Evolutionary conservation across 2,797 vertebrate species (phyloP).

Genomic region (Alfaro cultratus): DNA sequence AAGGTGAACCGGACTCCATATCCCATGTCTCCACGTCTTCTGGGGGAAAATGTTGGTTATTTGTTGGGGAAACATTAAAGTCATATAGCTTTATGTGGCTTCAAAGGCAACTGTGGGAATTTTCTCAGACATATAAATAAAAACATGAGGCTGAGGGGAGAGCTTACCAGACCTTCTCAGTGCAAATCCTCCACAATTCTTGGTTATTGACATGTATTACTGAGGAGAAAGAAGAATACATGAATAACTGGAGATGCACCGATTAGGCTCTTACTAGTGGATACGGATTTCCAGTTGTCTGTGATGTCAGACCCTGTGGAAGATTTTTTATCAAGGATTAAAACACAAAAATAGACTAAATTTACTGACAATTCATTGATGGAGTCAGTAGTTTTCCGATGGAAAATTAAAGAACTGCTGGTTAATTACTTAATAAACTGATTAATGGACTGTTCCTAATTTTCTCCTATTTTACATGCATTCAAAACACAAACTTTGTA

Average conservation of each 20-base stretch:
- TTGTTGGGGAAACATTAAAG: constrained; percentile 7
- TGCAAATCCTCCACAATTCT: constrained; percentile 4
- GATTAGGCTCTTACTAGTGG: background rate
- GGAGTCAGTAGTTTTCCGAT: background rate
- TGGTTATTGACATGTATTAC: background rate
- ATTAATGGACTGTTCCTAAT: background rate
- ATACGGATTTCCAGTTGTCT: background rate
- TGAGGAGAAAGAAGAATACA: background rate
- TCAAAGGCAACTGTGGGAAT: constrained; percentile 5
- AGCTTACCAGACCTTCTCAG: constrained; percentile 5
- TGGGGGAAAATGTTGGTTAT: background rate
- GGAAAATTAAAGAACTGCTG: background rate
- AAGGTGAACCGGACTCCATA: background rate
- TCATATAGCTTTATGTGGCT: constrained; percentile 8
- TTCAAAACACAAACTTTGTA: background rate
- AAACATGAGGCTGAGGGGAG: constrained; percentile 11
- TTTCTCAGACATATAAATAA: constrained; percentile 1
- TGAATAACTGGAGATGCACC: background rate
- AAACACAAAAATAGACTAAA: background rate
- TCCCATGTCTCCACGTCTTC: background rate
- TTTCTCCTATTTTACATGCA: background rate
- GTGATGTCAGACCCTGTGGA: background rate
- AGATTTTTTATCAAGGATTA: background rate
- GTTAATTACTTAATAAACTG: background rate
- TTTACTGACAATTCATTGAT: background rate